Conservation (phyloP, 2,113 vertebrate genomes). For the Polypterus senegalus region DNA sequence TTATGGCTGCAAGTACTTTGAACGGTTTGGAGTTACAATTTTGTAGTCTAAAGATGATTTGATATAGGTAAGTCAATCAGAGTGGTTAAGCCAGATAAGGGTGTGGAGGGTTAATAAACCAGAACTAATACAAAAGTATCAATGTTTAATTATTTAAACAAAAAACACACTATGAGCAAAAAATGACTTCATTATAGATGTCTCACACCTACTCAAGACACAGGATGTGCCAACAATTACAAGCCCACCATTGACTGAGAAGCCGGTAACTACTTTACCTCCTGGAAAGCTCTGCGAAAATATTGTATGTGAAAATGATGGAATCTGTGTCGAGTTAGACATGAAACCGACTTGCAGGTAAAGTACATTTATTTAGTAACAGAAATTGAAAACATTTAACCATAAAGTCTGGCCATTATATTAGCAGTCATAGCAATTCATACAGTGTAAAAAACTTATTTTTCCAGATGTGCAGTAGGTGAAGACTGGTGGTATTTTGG, state of each 20-base stretch:
- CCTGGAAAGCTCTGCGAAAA: slow-evolving; percentile 27
- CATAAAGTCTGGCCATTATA: no score
- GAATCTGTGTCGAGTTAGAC: slow-evolving; percentile 44
- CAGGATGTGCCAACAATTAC: neutral
- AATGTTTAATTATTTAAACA: no score
- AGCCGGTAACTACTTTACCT: rapidly evolving
- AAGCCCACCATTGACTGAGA: neutral
- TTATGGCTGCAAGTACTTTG: no score
- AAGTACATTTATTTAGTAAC: neutral
- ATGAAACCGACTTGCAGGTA: slow-evolving; percentile 61
- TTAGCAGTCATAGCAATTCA: neutral
- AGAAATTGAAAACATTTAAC: neutral
- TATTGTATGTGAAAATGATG: slow-evolving; percentile 57
- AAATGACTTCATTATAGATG: slow-evolving; percentile 43
- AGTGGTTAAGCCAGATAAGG: no score
- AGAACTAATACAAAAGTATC: no score
- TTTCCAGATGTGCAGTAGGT: slow-evolving; percentile 40
- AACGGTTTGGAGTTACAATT: no score
- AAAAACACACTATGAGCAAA: no score
- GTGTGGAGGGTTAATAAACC: no score
- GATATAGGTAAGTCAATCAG: no score
- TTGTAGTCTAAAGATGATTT: no score
- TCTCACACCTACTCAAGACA: slow-evolving; percentile 34
- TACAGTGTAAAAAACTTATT: neutral
- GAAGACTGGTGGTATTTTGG: slow-evolving; percentile 50